Percentiles rank a stretch among this genome's conserved stretches.
These are phyloP conservation scores for Platerodrilus igneus DNA, from an alignment of 2,888 invertebrate genomes.

Conservation along the genomic window DNA sequence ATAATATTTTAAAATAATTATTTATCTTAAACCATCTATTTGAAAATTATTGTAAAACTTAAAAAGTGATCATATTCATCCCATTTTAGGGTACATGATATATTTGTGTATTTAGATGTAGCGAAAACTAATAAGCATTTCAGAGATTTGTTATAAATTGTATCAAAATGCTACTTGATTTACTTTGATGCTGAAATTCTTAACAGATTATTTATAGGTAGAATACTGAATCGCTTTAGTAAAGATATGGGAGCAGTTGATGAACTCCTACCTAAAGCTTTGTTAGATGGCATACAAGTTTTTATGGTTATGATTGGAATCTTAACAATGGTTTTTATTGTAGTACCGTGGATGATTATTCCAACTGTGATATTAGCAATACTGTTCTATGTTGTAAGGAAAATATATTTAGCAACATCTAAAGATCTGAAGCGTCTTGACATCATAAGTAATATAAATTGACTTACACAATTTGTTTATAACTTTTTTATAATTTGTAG, in stretches of 20 bases:
- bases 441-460: slow-evolving; percentile 47
- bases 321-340: slow-evolving; percentile 64
- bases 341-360: slow-evolving; percentile 64
- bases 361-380: slow-evolving; percentile 59
- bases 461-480: slow-evolving; percentile 1
- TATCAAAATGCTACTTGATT: no score
- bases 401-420: slow-evolving; percentile 66
- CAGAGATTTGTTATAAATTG: no score
- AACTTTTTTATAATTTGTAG: slow-evolving; percentile 48
- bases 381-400: slow-evolving; percentile 60
- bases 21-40: no score
- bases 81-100: no score
- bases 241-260: slow-evolving; percentile 80
- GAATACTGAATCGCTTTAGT: slow-evolving; percentile 78
- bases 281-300: slow-evolving; percentile 61
- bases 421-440: slow-evolving; percentile 66
- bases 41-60: no score
- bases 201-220: slow-evolving; percentile 50
- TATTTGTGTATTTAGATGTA: no score
- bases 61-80: no score
- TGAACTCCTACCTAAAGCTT: slow-evolving; percentile 63
- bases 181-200: no score
- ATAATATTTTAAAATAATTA: no score
- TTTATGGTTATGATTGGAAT: slow-evolving; percentile 69
- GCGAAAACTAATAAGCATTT: no score